Evolutionary conservation across 53 echinoderm and acorn worm genomes (phyloP).

Genomic region (Stichopus horrens): DNA sequence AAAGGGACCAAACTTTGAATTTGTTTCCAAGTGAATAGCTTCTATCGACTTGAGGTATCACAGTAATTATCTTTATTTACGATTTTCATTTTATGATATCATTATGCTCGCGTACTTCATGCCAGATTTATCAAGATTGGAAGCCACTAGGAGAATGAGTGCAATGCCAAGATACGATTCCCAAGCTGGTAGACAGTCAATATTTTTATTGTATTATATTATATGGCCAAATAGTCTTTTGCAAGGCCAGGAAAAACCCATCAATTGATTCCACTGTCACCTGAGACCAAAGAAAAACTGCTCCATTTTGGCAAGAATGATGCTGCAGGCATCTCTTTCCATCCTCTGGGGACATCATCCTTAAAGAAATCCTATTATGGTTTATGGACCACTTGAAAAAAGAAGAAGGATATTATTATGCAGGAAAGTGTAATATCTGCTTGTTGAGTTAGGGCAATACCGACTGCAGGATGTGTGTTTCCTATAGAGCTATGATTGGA

Average conservation of each 20-base stretch:
- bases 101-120: constrained; percentile 1
- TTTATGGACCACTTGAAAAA: constrained; percentile 18
- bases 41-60: neutral
- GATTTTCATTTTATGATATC: neutral
- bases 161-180: constrained; percentile 1
- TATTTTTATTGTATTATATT: constrained; percentile 42
- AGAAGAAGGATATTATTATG: constrained; percentile 21
- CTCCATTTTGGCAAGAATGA: constrained; percentile 38
- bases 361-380: constrained; percentile 34
- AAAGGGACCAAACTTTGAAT: neutral
- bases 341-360: constrained; percentile 32
- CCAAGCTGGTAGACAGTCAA: constrained; percentile 26
- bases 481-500: too few species aligned
- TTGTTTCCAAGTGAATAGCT: neutral
- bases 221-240: constrained; percentile 36
- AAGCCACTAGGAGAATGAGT: neutral
- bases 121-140: constrained; percentile 20
- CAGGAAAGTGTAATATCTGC: neutral
- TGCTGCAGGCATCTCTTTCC: constrained; percentile 33
- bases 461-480: neutral
- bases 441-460: neutral
- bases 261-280: constrained; percentile 35
- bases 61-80: neutral
- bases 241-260: constrained; percentile 29
- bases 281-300: constrained; percentile 46